phyloP scores from a whole-genome alignment of 2,888 invertebrate species.

The Dynastes maya region DNA sequence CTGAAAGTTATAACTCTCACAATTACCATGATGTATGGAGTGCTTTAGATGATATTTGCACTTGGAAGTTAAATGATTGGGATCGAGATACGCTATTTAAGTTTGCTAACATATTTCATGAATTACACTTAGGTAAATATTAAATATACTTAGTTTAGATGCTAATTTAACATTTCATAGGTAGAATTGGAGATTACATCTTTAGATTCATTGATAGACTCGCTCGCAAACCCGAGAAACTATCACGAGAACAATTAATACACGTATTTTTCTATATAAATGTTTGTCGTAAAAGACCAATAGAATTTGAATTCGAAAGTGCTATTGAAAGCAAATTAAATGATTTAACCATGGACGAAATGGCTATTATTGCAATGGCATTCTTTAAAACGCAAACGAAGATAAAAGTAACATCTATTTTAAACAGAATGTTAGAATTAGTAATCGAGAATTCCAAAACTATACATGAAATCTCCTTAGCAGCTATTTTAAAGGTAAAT shows the following conservation, averaged over 20 bases:
- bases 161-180: slow-evolving; percentile 61
- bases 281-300: slow-evolving; percentile 72
- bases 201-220: slow-evolving; percentile 73
- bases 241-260: slow-evolving; percentile 77
- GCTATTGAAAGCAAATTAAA: slow-evolving; percentile 72
- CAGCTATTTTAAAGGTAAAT: slow-evolving; percentile 77
- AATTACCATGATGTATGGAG: slow-evolving; percentile 80
- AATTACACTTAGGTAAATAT: slow-evolving; percentile 69
- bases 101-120: slow-evolving; percentile 78
- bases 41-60: slow-evolving; percentile 79
- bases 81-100: slow-evolving; percentile 73
- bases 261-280: slow-evolving; percentile 81
- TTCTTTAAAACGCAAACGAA: slow-evolving; percentile 84
- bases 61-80: slow-evolving; percentile 71
- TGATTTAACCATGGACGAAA: slow-evolving; percentile 76
- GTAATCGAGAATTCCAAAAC: slow-evolving; percentile 72
- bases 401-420: slow-evolving; percentile 74
- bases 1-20: slow-evolving; percentile 72
- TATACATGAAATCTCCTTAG: slow-evolving; percentile 78
- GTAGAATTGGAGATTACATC: slow-evolving; percentile 74
- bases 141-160: background rate
- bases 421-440: slow-evolving; percentile 66
- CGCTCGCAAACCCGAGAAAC: slow-evolving; percentile 73
- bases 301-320: slow-evolving; percentile 79
- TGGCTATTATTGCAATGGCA: slow-evolving; percentile 79